Evolutionary conservation across 2,888 invertebrate species (phyloP).

Genomic region (Periphyllus acericola): DNA sequence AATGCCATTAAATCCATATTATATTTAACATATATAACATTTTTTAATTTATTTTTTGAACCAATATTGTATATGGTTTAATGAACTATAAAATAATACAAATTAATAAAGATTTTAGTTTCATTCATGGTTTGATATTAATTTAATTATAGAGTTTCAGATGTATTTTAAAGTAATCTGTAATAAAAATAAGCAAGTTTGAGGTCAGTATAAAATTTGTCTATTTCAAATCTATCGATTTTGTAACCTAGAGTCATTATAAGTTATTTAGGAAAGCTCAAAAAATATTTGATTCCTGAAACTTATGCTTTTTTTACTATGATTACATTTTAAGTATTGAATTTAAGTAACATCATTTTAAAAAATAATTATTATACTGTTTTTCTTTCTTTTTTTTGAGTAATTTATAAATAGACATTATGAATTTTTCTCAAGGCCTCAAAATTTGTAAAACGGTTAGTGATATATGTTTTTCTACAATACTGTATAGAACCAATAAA

Average conservation of each 20-base stretch:
- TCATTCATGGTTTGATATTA: background rate
- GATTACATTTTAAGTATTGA: background rate
- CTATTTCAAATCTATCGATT: background rate
- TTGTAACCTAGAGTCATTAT: background rate
- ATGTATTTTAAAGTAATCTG: conserved; percentile 3
- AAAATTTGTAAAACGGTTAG: background rate
- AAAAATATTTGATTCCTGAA: background rate
- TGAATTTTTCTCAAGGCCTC: background rate
- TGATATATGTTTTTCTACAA: background rate
- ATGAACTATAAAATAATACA: background rate
- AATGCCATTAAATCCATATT: too few species aligned
- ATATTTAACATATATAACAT: too few species aligned
- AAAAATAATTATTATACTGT: background rate
- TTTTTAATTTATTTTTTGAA: background rate
- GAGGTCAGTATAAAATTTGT: background rate
- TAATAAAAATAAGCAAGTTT: background rate
- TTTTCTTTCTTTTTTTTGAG: background rate
- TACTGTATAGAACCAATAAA: background rate
- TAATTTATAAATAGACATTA: background rate
- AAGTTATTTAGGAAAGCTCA: background rate
- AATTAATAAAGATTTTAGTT: background rate
- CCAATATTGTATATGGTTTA: background rate
- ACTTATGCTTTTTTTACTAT: background rate
- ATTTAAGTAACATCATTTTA: background rate
- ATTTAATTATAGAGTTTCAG: background rate